A percentile compares a stretch with the other conserved stretches of the same genome.
Conservation (phyloP, 2,113 vertebrate species). For the Formicarius rufipectus region DNA sequence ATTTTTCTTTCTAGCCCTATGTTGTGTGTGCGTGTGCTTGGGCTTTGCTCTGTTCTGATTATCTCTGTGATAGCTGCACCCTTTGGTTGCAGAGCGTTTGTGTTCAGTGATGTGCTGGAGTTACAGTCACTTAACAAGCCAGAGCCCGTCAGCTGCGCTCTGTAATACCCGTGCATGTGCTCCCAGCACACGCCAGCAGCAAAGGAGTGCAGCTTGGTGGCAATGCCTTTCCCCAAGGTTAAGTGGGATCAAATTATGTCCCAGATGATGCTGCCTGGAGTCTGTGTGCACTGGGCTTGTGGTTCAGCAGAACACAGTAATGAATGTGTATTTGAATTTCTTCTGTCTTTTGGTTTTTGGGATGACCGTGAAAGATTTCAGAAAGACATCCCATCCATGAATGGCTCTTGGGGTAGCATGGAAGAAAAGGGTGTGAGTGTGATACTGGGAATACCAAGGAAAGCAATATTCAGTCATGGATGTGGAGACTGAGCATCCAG, state of each 20-base stretch:
- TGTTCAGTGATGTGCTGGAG: neutral
- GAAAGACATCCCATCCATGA: neutral
- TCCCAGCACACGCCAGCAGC: neutral
- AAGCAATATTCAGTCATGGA: neutral
- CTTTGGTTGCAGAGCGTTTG: neutral
- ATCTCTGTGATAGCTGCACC: neutral
- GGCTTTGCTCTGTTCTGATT: neutral
- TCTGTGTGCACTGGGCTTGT: accelerated
- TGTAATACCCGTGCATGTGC: neutral
- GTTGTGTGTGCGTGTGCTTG: neutral
- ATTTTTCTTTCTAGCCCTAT: neutral
- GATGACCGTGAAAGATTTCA: neutral
- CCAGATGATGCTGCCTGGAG: neutral
- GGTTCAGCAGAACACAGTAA: neutral
- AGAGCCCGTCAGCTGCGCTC: neutral
- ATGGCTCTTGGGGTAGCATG: neutral
- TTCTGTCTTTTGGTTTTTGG: neutral
- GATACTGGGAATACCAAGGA: neutral
- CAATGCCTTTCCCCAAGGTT: neutral
- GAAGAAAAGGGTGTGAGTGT: neutral
- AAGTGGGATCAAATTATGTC: neutral
- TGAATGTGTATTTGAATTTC: neutral
- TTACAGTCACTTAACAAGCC: neutral
- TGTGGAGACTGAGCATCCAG: neutral
- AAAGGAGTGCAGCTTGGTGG: neutral